Evolutionary conservation across 2,113 vertebrate species (phyloP).

Genomic region (Menura novaehollandiae): DNA sequence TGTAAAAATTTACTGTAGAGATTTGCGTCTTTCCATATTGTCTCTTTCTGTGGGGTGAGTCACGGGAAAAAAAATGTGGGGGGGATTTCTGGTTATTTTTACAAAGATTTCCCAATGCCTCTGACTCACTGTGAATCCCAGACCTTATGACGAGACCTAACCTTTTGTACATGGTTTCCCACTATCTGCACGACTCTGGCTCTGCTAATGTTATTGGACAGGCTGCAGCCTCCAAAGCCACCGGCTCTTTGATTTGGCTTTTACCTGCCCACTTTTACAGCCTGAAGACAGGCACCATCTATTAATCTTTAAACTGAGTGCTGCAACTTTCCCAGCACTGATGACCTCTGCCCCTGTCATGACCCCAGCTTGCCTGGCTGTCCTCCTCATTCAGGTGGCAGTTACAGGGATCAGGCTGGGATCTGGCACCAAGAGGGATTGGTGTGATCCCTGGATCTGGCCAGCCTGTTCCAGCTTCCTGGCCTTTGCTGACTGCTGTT

Average conservation of each 20-base stretch:
- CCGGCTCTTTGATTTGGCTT: neutral
- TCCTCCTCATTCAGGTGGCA: neutral
- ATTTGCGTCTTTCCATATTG: neutral
- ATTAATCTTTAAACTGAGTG: conserved; percentile 27
- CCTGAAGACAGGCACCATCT: neutral
- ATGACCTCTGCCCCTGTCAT: neutral
- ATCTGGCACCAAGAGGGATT: neutral
- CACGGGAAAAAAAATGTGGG: neutral
- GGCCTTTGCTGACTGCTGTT: neutral
- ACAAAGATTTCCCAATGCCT: neutral
- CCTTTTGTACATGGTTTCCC: neutral
- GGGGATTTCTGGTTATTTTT: neutral
- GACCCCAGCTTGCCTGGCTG: neutral
- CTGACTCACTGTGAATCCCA: neutral
- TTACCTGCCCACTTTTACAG: neutral
- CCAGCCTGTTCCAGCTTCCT: neutral
- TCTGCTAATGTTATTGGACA: rapidly evolving
- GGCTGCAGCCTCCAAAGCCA: neutral
- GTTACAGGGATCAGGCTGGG: neutral
- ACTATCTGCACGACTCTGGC: neutral
- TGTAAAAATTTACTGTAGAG: neutral
- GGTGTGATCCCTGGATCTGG: neutral
- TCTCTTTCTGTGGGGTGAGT: neutral
- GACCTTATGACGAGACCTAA: neutral
- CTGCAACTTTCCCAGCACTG: neutral